Evolutionary conservation across 2,113 vertebrate species (phyloP), one percentile per base, ranked within the genome.

Genomic region (Festucalex cinctus): DNA sequence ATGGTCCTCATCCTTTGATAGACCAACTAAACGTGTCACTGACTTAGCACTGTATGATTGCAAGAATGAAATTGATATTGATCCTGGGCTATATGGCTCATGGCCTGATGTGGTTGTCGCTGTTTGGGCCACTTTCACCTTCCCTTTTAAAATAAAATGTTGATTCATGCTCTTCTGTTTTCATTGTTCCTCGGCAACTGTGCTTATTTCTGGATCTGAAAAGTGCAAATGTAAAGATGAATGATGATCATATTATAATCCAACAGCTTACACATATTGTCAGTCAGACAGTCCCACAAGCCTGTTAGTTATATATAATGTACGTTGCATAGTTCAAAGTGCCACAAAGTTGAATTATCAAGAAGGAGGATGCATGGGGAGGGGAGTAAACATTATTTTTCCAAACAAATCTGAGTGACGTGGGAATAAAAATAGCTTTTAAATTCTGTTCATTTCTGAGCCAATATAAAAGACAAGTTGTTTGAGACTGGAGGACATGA

Each of bases 21-120:
- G 36, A 61, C 20, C 58, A 61, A 39, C 58, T 37, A 61, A 61
- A 61, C 36, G 22, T 61, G 58, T 61, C 58, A 37, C 35, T 37
- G 35, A 37, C 35, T 60, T 60, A 60, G 37, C 35, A 22, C 58
- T 12, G 37, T n/a, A 37, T 60, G 10, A 60, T 37, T 37, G 58
- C 32, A 39, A 39, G 20, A 39, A 22, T 39, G 36, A 39, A 61
- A 61, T 24, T 39, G 20, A 39, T 39, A 61, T 61, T 61, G 58
- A 61, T 39, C 36, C 10, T 20, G 36, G 19, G 22, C 9, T 39
- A 39, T n/a, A 60, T 36, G 9, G 14, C 26, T 57, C 26, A 32
- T 35, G 54, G 32, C 32, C 19, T 59, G 32, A 59, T 37, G 57
- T 19, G 28, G 32, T 59, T 32, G 8, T 58, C 56, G 20, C 16